These are phyloP conservation scores for Adrianichthys oophorus DNA, from an alignment of 2,797 vertebrate species.

Conservation along the genomic window DNA sequence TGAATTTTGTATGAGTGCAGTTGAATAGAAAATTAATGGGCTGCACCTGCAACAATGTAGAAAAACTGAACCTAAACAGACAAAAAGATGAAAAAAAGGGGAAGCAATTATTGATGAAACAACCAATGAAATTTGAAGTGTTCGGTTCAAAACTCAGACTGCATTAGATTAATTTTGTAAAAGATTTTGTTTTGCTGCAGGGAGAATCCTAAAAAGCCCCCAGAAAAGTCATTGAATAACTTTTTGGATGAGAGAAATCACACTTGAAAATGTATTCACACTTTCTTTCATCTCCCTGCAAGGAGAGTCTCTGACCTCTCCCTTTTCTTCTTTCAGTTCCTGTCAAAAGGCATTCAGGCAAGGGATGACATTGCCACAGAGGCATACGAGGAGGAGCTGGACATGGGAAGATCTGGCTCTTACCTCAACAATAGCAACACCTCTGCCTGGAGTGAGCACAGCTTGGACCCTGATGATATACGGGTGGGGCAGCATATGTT, in stretches of 20 bases:
- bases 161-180: no score
- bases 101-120: no score
- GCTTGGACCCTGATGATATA: slow-evolving; percentile 97
- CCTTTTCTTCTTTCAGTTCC: slow-evolving; percentile 80
- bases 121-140: no score
- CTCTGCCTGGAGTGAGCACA: slow-evolving; percentile 98
- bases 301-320: slow-evolving; percentile 4
- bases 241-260: no score
- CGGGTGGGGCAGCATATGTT: slow-evolving; percentile 76
- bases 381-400: slow-evolving; percentile 97
- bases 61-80: no score
- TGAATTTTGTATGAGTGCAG: background rate
- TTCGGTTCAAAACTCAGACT: no score
- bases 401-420: slow-evolving; percentile 95
- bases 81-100: no score
- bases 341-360: slow-evolving; percentile 91
- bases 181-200: no score
- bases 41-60: background rate
- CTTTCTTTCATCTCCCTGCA: background rate
- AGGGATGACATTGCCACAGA: slow-evolving; percentile 95
- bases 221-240: no score
- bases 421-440: slow-evolving; percentile 98
- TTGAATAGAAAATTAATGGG: background rate
- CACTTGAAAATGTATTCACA: no score
- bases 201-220: no score